phyloP scores from a whole-genome alignment of 2,797 vertebrate genomes.

The Syngnathus rostellatus region DNA sequence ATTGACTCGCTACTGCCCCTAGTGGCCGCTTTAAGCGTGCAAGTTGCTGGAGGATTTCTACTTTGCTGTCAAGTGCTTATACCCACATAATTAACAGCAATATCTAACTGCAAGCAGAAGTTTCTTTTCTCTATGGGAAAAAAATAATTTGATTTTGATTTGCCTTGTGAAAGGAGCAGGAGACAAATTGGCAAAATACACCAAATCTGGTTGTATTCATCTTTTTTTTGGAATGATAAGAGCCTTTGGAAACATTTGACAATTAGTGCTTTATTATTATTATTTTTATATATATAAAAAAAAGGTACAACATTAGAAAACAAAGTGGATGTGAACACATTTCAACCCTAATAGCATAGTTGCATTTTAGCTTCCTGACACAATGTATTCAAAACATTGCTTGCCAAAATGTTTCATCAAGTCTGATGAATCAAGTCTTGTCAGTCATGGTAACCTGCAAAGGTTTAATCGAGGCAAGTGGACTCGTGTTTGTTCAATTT shows the following conservation, averaged over 20 bases:
- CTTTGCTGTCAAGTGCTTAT: not conserved
- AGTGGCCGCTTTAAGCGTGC: not conserved
- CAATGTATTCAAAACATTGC: too few species aligned
- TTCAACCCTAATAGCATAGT: not conserved
- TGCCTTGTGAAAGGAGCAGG: not conserved
- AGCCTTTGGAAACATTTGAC: constrained; percentile 67
- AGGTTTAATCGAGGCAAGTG: not conserved
- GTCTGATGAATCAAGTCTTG: not conserved
- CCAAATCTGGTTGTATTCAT: not conserved
- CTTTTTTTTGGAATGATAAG: constrained; percentile 55
- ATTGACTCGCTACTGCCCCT: not conserved
- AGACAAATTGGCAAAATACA: not conserved
- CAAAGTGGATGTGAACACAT: not conserved
- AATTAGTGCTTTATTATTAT: constrained; percentile 65
- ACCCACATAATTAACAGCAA: not conserved
- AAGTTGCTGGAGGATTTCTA: not conserved
- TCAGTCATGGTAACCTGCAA: not conserved
- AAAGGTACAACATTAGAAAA: constrained; percentile 42
- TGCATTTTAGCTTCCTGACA: too few species aligned
- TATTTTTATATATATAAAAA: constrained; percentile 17
- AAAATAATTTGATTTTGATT: too few species aligned
- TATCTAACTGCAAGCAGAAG: not conserved
- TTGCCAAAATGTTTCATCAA: too few species aligned
- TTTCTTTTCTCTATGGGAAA: not conserved
- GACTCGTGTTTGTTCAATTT: not conserved